Evolutionary conservation across 2,113 vertebrate genomes (phyloP).

Genomic region (Alethe diademata): DNA sequence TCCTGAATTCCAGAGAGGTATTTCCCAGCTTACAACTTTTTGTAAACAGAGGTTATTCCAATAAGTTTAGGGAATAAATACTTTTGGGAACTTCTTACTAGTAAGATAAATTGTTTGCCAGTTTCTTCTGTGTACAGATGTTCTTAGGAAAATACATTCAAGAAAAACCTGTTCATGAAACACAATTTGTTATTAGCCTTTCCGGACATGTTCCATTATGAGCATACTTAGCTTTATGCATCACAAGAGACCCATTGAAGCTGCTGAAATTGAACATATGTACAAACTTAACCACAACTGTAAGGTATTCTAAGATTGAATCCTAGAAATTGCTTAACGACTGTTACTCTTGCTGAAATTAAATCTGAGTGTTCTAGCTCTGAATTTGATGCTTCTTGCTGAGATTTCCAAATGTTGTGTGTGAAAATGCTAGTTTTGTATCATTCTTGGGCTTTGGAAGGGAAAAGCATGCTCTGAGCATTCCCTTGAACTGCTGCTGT

Average conservation of each 20-base stretch:
- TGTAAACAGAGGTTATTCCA: not conserved
- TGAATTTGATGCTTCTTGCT: not conserved
- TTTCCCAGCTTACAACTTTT: not conserved
- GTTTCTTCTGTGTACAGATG: not conserved
- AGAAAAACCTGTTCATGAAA: not conserved
- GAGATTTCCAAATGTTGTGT: not conserved
- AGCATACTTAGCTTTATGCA: not conserved
- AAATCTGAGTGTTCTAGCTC: not conserved
- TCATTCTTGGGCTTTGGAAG: not conserved
- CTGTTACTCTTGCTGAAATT: conserved; percentile 4
- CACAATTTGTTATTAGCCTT: conserved; percentile 9
- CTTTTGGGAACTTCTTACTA: conserved; percentile 32
- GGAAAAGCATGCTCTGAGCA: not conserved
- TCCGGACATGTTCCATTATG: not conserved
- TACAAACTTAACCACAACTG: not conserved
- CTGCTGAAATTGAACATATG: not conserved
- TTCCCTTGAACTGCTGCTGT: not conserved
- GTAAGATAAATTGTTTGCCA: conserved; percentile 46
- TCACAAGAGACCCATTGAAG: not conserved
- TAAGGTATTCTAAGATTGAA: conserved; percentile 20
- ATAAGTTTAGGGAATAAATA: conserved; percentile 38
- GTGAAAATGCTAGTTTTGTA: not conserved
- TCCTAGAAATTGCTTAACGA: conserved; percentile 46
- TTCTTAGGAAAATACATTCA: not conserved
- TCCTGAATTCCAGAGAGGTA: not conserved